A percentile compares a stretch with the other conserved stretches of the same genome.
Conservation (phyloP, 2,797 vertebrate genomes). For the Lacerta viridis region DNA sequence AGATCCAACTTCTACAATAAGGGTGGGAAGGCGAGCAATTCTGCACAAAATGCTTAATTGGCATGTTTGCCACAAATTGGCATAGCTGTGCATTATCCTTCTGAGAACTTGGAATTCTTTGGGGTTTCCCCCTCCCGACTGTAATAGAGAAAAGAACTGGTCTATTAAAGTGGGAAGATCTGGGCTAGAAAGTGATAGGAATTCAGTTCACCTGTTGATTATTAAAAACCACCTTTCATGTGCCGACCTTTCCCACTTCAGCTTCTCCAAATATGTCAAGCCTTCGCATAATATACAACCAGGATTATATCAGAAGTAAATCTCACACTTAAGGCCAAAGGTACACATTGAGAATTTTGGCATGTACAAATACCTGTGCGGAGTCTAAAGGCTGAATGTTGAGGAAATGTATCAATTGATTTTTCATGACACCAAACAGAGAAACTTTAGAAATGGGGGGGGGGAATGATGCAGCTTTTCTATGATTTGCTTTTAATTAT, state of each 20-base stretch:
- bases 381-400: not conserved
- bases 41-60: not conserved
- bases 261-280: not conserved
- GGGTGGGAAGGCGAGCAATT: no score
- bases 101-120: not conserved
- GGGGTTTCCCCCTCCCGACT: not conserved
- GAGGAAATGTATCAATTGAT: not conserved
- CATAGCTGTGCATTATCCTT: not conserved
- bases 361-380: not conserved
- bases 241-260: not conserved
- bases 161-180: not conserved
- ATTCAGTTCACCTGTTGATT: not conserved
- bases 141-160: not conserved
- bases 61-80: not conserved
- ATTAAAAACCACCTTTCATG: not conserved
- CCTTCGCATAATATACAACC: not conserved
- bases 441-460: not conserved
- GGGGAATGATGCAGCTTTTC: no score
- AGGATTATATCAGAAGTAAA: not conserved
- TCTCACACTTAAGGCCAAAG: slow-evolving; percentile 42
- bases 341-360: not conserved
- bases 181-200: not conserved
- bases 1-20: not conserved
- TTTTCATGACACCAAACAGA: not conserved
- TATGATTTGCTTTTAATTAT: not conserved